Percentiles rank a stretch among this genome's conserved stretches.
phyloP scores from a whole-genome alignment of 35 echinoderm and acorn worm genomes.

The Ptychodera flava region DNA sequence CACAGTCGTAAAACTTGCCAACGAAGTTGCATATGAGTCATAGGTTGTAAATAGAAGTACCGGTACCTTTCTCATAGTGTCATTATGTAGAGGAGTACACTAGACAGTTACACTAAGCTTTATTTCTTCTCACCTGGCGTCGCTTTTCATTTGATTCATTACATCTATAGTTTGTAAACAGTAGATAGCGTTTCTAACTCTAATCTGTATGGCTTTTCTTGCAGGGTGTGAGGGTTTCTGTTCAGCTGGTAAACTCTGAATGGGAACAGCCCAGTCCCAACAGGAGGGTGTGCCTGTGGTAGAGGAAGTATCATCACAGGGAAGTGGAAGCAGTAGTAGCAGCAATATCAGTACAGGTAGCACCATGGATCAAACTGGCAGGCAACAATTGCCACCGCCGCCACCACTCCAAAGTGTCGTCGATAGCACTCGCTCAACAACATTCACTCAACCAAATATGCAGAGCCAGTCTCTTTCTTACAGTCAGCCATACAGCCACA shows the following conservation, averaged over 20 bases:
- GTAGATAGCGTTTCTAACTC: too few species aligned
- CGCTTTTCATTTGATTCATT: too few species aligned
- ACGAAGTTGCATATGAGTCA: too few species aligned
- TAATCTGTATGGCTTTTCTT: too few species aligned
- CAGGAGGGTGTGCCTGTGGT: neutral
- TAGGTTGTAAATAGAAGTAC: too few species aligned
- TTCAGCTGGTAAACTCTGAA: neutral
- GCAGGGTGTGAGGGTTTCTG: neutral
- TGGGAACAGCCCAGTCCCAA: neutral
- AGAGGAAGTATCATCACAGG: neutral
- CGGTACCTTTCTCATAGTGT: too few species aligned
- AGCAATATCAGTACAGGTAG: neutral
- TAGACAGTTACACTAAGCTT: too few species aligned
- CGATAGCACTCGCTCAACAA: neutral
- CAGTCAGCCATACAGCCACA: constrained; percentile 72
- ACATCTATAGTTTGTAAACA: too few species aligned
- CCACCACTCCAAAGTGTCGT: neutral
- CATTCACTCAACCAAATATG: neutral
- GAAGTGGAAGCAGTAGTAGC: neutral
- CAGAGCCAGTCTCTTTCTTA: neutral
- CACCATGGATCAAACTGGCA: neutral
- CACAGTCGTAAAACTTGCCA: too few species aligned
- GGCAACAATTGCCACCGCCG: neutral
- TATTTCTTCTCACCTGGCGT: too few species aligned
- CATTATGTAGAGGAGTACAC: too few species aligned